Conservation (phyloP, 1,140 invertebrate species). For the Drosophila arizonae region DNA sequence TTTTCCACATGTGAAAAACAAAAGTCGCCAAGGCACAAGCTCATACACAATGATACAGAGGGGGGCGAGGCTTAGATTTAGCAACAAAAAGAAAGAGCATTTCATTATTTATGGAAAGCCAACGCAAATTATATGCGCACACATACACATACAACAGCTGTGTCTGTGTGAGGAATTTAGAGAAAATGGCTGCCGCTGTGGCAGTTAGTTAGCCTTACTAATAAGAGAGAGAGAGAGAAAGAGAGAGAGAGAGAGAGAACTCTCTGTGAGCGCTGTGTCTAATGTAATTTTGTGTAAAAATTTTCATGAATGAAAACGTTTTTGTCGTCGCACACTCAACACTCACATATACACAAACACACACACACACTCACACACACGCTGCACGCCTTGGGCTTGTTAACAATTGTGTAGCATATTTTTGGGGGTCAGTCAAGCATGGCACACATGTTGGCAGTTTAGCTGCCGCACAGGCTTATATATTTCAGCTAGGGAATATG, state of each 20-base stretch:
- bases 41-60: no score
- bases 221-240: background rate
- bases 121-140: constrained; percentile 72
- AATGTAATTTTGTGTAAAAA: constrained; percentile 75
- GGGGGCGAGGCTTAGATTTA: constrained; percentile 27
- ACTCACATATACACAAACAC: constrained; percentile 17
- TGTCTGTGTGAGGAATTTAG: constrained; percentile 52
- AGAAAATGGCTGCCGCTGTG: constrained; percentile 54
- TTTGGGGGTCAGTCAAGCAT: constrained; percentile 60
- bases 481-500: constrained; percentile 1
- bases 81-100: constrained; percentile 41
- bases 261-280: constrained; percentile 19
- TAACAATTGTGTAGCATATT: constrained; percentile 69
- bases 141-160: constrained; percentile 11
- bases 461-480: constrained; percentile 19
- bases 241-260: constrained; percentile 3
- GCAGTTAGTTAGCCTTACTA: constrained; percentile 50
- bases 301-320: constrained; percentile 76
- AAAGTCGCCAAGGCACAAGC: constrained; percentile 39
- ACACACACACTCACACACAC: background rate
- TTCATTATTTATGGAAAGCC: constrained; percentile 76
- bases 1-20: constrained; percentile 49
- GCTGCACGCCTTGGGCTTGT: constrained; percentile 24
- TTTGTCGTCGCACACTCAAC: constrained; percentile 30
- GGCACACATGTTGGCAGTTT: constrained; percentile 50